phyloP scores from a whole-genome alignment of 92 coral and sea anemone species.

The Epizoanthus ramosus region DNA sequence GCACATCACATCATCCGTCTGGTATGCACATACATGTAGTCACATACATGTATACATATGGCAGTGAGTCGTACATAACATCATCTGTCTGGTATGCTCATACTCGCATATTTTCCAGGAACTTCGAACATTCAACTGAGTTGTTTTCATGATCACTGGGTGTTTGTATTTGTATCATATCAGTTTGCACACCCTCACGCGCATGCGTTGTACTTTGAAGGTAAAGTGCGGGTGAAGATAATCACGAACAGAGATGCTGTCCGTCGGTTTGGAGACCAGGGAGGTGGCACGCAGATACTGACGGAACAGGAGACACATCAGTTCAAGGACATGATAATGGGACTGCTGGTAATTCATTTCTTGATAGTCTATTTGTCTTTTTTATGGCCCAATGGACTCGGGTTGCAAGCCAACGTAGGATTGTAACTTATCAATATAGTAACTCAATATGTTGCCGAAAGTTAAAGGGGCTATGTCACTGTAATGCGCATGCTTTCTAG shows the following conservation, averaged over 20 bases:
- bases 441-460: too few species aligned
- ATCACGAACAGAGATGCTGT: slow-evolving; percentile 88
- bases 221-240: slow-evolving; percentile 93
- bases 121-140: too few species aligned
- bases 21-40: too few species aligned
- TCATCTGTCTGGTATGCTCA: too few species aligned
- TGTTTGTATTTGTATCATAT: too few species aligned
- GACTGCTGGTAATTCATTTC: slow-evolving; percentile 68
- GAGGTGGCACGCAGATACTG: slow-evolving; percentile 66
- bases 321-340: slow-evolving; percentile 82
- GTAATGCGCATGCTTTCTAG: too few species aligned
- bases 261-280: slow-evolving; percentile 72
- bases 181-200: not conserved
- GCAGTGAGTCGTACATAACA: too few species aligned
- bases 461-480: too few species aligned
- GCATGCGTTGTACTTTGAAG: slow-evolving; percentile 36
- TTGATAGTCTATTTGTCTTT: not conserved
- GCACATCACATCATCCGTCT: too few species aligned
- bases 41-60: too few species aligned
- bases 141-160: too few species aligned
- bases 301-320: slow-evolving; percentile 82
- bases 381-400: not conserved
- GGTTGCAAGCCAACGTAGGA: not conserved
- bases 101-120: too few species aligned
- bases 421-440: not conserved